Evolutionary conservation across 2,113 vertebrate species (phyloP), one percentile per base, ranked within the genome.

Genomic region (Oreochromis spilurus): DNA sequence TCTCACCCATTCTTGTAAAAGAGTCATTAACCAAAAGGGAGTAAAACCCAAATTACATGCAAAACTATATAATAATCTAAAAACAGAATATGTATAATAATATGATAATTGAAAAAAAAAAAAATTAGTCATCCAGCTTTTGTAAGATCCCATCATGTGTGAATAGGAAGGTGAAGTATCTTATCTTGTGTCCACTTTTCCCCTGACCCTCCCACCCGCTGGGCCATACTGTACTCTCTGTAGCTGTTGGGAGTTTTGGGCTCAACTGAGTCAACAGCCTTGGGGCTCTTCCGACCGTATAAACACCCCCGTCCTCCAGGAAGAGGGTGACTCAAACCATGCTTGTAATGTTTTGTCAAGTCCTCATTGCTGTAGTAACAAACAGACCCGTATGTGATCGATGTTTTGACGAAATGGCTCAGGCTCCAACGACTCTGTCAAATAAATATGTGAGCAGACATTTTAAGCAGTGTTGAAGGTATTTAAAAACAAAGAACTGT

Each of bases 211-310:
- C 4, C 11, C 4, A 13, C 60, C 31, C 4, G 1, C 24, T 1
- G 5, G 5, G 75, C 4, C 11, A 19, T 8, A 24, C 70, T 60
- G 34, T 81, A 19, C 53, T 81, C 60, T 65, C 9, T 29, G 82
- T 67, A 67, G 60, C 34, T 87, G 84, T 54, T 83, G n/a, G 82
- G 78, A 91, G 70, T 89, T 90, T 70, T 53, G 6, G 55, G 26
- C 87, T 93, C 89, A 93, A 93, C 90, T 95, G 90, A 95, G 81
- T 93, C 92, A 94, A 95, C 88, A 95, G 60, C 86, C 80, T 84
- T 36, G 57, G 81, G 91, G 87, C 82, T 84, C 85, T 91, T n/a
- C 45, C 2, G 81, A 75, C 55, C 86, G 0, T 54, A 79, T 82
- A 92, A 93, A 95, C 92, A 93, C 62, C 82, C 81, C 52, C 13